Evolutionary conservation across 2,797 vertebrate genomes (phyloP).

Genomic region (Melanotaenia maccullochi): DNA sequence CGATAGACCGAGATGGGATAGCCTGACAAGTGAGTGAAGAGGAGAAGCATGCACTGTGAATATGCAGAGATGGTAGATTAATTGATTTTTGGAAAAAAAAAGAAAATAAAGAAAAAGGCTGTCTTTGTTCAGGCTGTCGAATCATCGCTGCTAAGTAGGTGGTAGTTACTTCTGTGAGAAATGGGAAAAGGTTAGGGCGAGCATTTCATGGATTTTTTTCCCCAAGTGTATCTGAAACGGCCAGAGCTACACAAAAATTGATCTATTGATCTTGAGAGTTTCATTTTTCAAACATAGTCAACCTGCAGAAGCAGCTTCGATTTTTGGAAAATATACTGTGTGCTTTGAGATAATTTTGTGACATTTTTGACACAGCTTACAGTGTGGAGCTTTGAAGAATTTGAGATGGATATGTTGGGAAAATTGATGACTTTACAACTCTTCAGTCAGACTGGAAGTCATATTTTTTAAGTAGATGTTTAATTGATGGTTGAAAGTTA

Average conservation of each 20-base stretch:
- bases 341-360: conserved; percentile 56
- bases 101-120: conserved; percentile 30
- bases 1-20: conserved; percentile 64
- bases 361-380: conserved; percentile 47
- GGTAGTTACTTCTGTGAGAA: conserved; percentile 42
- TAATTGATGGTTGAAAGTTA: neutral
- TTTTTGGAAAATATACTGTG: conserved; percentile 67
- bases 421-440: conserved; percentile 12
- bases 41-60: conserved; percentile 10
- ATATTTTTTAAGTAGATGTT: neutral
- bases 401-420: conserved; percentile 8
- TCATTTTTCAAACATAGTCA: conserved; percentile 71
- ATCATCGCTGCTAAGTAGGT: conserved; percentile 43
- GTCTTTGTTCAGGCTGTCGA: conserved; percentile 50
- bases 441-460: neutral
- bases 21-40: conserved; percentile 52
- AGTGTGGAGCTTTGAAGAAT: conserved; percentile 36
- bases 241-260: conserved; percentile 70
- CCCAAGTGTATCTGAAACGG: conserved; percentile 56
- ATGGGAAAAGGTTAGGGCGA: conserved; percentile 40
- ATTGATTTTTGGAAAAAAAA: conserved; percentile 37
- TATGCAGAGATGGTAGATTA: conserved; percentile 29
- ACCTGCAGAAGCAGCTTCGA: conserved; percentile 63
- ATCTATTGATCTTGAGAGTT: conserved; percentile 74
- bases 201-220: conserved; percentile 64